Base-by-base conservation (phyloP, 1,140 invertebrate species). In the Dryas iulia region DNA sequence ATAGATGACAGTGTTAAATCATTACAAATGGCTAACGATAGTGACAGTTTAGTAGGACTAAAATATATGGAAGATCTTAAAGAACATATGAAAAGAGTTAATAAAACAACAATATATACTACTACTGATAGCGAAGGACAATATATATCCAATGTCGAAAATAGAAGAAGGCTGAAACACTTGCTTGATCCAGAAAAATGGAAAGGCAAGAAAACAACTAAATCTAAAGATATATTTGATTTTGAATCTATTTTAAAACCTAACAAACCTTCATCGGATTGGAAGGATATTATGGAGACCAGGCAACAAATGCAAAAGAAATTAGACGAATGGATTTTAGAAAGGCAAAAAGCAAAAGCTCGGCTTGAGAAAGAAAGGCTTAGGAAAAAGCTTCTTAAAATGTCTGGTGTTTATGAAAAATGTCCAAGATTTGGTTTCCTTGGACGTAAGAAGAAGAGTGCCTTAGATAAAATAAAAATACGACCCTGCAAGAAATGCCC, bases 321-420 rank as follows among this genome's bases (percentile, higher is more conserved):
- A 35, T 52, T 86, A 23, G 74, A 82, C n/a, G 70, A 77, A 12
- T 86, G 84, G 84, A 69, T 84, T n/a, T n/a, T 64, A 11, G 59
- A 82, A 52, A 74, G 77, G 25, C 57, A 78, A 52, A 58, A 66
- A n/a, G 82, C 84, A 14, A 82, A 76, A 30, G 63, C 73, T 7
- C 72, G 60, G 7, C 69, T 79, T 14, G 62, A 67, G 24, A 35
- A 79, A n/a, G 69, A 77, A 6, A 78, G 30, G 53, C 6, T 69
- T 12, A 28, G 57, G 12, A 74, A 74, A 23, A 73, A 67, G 7
- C 61, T 18, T 2, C 23, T 73, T 1, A 7, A 69, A 14, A 53
- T 60, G 24, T 28, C 66, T 3, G 66, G 63, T 0, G 62, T 47
- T 14, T 59, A 71, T 7, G 84, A 86, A 28, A 81, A 78, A 24